Evolutionary conservation across 2,113 vertebrate genomes (phyloP), one percentile per base, ranked within the genome.

Genomic region (Camelus bactrianus): DNA sequence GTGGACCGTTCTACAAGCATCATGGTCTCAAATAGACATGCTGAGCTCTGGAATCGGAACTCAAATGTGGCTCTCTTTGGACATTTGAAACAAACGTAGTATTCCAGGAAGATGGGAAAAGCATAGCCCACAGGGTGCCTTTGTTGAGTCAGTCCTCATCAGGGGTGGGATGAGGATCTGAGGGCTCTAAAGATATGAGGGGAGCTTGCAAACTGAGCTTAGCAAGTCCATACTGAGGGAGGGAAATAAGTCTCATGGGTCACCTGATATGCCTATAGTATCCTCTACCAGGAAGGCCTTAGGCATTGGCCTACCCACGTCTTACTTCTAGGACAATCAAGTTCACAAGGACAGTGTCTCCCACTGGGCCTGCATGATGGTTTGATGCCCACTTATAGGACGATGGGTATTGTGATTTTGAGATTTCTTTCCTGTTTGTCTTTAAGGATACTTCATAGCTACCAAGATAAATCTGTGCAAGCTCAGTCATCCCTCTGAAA

Each of bases 21-120:
- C 72, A 24, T 6, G 19, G 73, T 22, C 24, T 79, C 67, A 65
- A 62, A 19, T 13, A 64, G 32, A 50, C 67, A 50, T 12, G 20
- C 81, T 95, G 88, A 67, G 72, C 72, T 93, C 46, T 95, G 77
- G 30, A 88, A 50, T 42, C 52, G 79, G 60, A 82, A 67, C 82
- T 93, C 32, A 93, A 73, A 94, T 46, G 38, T 38, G 58, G 19
- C n/a, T 88, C 13, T 91, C 94, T 69, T 77, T 60, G 77, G 85
- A 19, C n/a, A 32, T 75, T 54, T 54, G 89, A 89, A 94, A 73
- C 12, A 64, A 73, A 86, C n/a, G 42, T 13, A 38, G 0, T 58
- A 80, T 91, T 56, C 32, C 20, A 65, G 67, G 64, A 90, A 19
- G n/a, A 73, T n/a, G 50, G 60, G 84, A 42, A 73, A 42, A 62